Conservation (phyloP, 2,113 vertebrate species). For the rabbit (Oryctolagus cuniculus) region mOryCun1.1 NC_091434.1:166075501-166076000, state of each 20-base stretch:
- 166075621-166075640: constrained; percentile 8
- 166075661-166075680: not conserved
- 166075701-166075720: not conserved
- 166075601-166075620: not conserved
- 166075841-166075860: too few relatives aligned
- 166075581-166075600: not conserved
- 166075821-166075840: too few relatives aligned
- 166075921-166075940: too few relatives aligned
- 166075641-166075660: not conserved
- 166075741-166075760: not conserved
- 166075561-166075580: not conserved
- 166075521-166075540: not conserved
- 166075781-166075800: not conserved
- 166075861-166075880: too few relatives aligned
- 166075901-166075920: too few relatives aligned
- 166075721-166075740: not conserved
- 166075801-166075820: not conserved
- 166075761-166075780: not conserved
- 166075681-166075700: not conserved
- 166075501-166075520: not conserved
- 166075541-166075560: not conserved
- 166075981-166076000: too few relatives aligned
- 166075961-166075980: too few relatives aligned
- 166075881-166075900: not conserved
- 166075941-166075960: too few relatives aligned